A percentile compares a stretch with the other conserved stretches of the same genome.
These are phyloP conservation scores for Psilanteris sp. DNA, from an alignment of 1,140 invertebrate species.

Conservation along the genomic window DNA sequence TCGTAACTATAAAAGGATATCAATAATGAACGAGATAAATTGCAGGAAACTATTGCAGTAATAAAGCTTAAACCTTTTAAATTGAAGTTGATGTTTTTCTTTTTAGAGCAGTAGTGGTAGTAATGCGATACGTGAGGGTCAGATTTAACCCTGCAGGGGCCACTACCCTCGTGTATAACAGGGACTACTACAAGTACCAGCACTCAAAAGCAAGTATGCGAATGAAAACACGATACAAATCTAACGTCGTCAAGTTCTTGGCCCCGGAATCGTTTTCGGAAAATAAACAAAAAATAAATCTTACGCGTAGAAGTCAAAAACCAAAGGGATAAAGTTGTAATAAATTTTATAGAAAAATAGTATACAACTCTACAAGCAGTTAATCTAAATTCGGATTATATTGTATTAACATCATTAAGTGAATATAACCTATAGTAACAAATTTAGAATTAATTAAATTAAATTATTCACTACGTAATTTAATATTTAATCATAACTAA, in stretches of 20 bases:
- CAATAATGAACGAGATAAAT: slow-evolving; percentile 54
- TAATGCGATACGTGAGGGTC: slow-evolving; percentile 60
- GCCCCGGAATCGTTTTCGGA: background rate
- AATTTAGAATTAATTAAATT: too few relatives aligned
- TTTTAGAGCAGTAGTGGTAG: slow-evolving; percentile 21
- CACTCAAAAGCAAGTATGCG: slow-evolving; percentile 48
- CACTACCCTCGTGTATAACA: slow-evolving; percentile 56
- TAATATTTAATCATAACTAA: too few relatives aligned
- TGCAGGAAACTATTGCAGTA: slow-evolving; percentile 40
- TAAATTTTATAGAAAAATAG: too few relatives aligned
- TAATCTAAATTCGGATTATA: too few relatives aligned
- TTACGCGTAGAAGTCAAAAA: too few relatives aligned
- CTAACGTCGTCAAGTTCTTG: slow-evolving; percentile 32
- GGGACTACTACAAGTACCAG: slow-evolving; percentile 45
- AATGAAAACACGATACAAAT: slow-evolving; percentile 48
- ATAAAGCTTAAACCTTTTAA: slow-evolving; percentile 60
- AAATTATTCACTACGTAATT: too few relatives aligned
- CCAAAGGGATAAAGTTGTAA: too few relatives aligned
- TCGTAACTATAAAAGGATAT: slow-evolving; percentile 49
- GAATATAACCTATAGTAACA: too few relatives aligned
- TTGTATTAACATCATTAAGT: too few relatives aligned
- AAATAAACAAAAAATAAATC: slow-evolving; percentile 6
- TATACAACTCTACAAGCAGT: too few relatives aligned
- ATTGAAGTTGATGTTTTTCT: slow-evolving; percentile 56
- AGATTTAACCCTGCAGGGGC: slow-evolving; percentile 61